Evolutionary conservation across 2,113 vertebrate genomes (phyloP).

Genomic region (Aix galericulata): DNA sequence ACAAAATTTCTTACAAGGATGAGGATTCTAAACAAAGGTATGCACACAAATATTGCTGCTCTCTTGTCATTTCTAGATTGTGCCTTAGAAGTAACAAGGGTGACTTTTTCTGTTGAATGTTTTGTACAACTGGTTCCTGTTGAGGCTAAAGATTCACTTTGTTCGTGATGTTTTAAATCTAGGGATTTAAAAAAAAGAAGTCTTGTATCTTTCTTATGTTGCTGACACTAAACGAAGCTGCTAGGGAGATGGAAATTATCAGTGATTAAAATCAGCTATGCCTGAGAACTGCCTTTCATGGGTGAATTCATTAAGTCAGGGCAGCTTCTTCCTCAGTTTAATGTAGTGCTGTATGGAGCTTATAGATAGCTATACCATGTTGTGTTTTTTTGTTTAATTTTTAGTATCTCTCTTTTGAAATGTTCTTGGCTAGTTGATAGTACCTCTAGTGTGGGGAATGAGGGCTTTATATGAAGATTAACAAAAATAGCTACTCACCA

Average conservation of each 20-base stretch:
- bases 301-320: background rate
- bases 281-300: background rate
- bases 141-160: background rate
- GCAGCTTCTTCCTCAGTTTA: background rate
- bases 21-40: constrained; percentile 77
- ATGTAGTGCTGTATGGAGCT: background rate
- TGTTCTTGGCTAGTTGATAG: background rate
- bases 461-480: background rate
- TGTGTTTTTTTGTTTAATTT: background rate
- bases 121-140: background rate
- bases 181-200: background rate
- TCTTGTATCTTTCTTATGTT: background rate
- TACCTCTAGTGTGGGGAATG: background rate
- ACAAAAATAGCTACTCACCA: background rate
- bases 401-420: background rate
- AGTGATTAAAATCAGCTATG: background rate
- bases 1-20: constrained; percentile 88
- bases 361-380: background rate
- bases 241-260: background rate
- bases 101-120: background rate
- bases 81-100: background rate
- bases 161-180: background rate
- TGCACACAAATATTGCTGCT: background rate
- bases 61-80: background rate
- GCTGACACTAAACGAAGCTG: background rate